Conservation (phyloP, 2,888 invertebrate genomes). For the Lasiommata megera region DNA sequence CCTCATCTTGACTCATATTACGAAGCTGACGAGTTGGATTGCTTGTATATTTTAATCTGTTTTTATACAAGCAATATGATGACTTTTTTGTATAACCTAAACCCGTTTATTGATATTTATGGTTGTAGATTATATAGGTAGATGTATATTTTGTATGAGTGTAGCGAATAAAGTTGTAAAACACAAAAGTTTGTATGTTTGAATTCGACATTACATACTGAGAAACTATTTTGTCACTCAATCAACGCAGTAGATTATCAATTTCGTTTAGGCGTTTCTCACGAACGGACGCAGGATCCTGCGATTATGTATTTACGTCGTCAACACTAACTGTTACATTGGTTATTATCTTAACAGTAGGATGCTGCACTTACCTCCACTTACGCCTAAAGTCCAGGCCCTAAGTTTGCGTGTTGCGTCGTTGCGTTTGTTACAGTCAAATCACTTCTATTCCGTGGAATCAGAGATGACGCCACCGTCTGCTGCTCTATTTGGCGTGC, state of each 20-base stretch:
- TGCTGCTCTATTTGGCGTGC: neutral
- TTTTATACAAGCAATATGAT: no score
- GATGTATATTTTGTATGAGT: no score
- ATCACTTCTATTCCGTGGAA: neutral
- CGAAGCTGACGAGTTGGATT: no score
- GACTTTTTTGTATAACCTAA: no score
- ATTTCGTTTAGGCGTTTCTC: neutral
- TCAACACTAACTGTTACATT: neutral
- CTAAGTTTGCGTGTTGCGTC: neutral
- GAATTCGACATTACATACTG: no score
- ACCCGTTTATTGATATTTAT: no score
- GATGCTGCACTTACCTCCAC: conserved; percentile 1
- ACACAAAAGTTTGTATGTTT: no score
- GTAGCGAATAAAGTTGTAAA: no score
- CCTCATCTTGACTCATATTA: no score
- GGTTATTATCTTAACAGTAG: neutral
- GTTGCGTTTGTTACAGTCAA: neutral
- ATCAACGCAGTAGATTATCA: neutral
- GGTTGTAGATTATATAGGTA: no score
- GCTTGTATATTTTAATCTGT: no score
- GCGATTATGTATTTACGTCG: conserved; percentile 8
- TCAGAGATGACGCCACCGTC: conserved; percentile 5
- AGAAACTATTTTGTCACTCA: no score
- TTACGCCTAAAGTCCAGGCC: conserved; percentile 4
- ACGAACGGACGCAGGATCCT: neutral